Conservation (phyloP, 2,797 vertebrate species). For the Eidolon dupreanum region DNA sequence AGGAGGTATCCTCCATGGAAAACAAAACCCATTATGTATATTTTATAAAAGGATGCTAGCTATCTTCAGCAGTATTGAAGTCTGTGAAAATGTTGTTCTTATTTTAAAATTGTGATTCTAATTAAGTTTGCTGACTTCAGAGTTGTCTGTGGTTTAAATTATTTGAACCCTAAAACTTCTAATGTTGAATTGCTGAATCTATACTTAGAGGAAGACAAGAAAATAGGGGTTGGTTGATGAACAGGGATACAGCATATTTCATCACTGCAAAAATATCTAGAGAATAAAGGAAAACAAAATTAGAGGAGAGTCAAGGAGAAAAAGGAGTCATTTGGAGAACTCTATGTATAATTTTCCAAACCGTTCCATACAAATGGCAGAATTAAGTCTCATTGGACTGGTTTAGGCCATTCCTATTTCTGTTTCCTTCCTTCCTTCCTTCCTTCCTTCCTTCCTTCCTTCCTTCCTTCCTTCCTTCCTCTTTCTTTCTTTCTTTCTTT, state of each 20-base stretch:
- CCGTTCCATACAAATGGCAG: background rate
- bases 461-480: too few species aligned
- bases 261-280: background rate
- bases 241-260: background rate
- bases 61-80: background rate
- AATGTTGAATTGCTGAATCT: constrained; percentile 28
- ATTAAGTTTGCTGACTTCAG: constrained; percentile 54
- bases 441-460: too few species aligned
- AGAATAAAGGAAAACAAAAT: background rate
- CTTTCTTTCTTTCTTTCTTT: too few species aligned
- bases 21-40: background rate
- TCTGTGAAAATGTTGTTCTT: background rate
- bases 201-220: background rate
- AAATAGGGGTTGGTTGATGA: background rate
- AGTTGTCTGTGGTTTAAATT: constrained; percentile 21
- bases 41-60: background rate
- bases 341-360: background rate
- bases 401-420: background rate
- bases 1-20: background rate
- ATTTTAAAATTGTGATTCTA: constrained; percentile 26
- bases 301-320: background rate
- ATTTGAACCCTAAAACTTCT: constrained; percentile 20
- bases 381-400: background rate
- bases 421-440: too few species aligned
- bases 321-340: background rate